These are phyloP conservation scores for Polia nebulosa DNA, from an alignment of 2,888 invertebrate genomes.

Conservation along the genomic window DNA sequence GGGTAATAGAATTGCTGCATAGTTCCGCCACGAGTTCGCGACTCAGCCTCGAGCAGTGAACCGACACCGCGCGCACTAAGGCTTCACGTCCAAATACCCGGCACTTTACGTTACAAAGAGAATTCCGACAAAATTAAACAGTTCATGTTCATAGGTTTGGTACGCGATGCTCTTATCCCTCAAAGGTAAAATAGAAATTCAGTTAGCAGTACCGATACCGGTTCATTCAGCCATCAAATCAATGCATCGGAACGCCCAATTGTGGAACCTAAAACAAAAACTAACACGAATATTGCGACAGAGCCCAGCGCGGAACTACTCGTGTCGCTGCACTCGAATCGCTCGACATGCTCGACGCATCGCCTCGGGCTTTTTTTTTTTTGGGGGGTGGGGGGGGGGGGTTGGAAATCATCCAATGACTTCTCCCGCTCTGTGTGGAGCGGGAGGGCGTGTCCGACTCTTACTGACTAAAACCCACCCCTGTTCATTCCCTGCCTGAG, in stretches of 20 bases:
- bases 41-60: not conserved
- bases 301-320: not conserved
- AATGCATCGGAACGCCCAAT: not conserved
- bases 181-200: not conserved
- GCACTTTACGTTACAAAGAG: not conserved
- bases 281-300: not conserved
- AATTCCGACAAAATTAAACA: not conserved
- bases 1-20: no score
- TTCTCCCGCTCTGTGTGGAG: no score
- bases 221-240: not conserved
- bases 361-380: not conserved
- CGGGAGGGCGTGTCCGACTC: no score
- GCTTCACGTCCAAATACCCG: not conserved
- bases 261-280: not conserved
- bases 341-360: constrained; percentile 3
- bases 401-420: no score
- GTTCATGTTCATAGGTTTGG: not conserved
- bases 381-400: no score
- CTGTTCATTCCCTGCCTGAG: no score
- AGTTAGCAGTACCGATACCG: not conserved
- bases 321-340: not conserved
- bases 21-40: not conserved
- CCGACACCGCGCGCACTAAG: not conserved
- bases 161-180: not conserved
- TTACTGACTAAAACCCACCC: no score